Evolutionary conservation across 2,797 vertebrate species (phyloP).

Genomic region (Novumbra hubbsi): DNA sequence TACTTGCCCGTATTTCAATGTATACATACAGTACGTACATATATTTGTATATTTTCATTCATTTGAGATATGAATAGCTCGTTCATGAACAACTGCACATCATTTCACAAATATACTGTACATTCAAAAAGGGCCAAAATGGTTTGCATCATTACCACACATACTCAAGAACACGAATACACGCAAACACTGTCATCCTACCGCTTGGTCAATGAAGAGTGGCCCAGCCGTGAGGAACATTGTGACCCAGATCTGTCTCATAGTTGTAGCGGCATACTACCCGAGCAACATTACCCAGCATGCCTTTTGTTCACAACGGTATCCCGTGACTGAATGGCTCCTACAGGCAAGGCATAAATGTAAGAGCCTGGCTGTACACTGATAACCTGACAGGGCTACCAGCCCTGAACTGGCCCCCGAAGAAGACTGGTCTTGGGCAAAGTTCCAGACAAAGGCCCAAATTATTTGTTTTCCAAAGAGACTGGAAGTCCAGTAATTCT

Average conservation of each 20-base stretch:
- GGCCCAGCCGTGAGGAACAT: conserved; percentile 33
- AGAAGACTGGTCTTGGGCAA: neutral
- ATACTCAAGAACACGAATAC: neutral
- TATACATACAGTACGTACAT: too few relatives aligned
- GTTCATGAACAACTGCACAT: neutral
- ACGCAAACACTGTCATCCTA: conserved; percentile 11
- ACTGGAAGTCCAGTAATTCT: neutral
- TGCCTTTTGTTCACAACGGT: conserved; percentile 29
- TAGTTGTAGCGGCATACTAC: neutral
- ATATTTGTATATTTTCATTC: neutral
- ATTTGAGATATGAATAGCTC: neutral
- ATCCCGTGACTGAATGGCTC: conserved; percentile 19
- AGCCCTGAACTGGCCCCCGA: too few relatives aligned
- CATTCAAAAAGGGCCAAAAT: neutral
- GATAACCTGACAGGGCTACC: neutral
- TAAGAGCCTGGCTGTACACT: neutral
- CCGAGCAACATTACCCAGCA: conserved; percentile 26
- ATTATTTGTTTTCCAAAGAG: neutral
- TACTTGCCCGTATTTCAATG: too few relatives aligned
- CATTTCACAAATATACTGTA: neutral
- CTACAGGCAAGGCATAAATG: conserved; percentile 19
- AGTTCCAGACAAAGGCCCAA: neutral
- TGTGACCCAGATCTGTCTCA: conserved; percentile 53
- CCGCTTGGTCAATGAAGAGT: neutral
- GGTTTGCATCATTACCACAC: neutral